Percentiles rank a stretch among this genome's conserved stretches.
Conservation (phyloP, 1,140 invertebrate genomes). For the Artemia franciscana region DNA sequence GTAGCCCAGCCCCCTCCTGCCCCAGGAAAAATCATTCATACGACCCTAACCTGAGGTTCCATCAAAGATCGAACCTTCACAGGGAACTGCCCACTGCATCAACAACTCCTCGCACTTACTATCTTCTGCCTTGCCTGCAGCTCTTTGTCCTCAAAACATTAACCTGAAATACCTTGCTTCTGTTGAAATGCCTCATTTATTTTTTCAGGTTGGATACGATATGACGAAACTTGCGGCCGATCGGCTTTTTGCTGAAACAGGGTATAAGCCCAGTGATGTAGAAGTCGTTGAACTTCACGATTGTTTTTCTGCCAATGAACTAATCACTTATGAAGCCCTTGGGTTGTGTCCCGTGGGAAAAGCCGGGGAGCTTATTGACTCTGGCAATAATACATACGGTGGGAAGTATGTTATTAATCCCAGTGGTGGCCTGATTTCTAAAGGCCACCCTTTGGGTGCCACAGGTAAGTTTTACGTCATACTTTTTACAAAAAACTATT, state of each 20-base stretch:
- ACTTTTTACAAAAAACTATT: too few relatives aligned
- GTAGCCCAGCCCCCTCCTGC: too few relatives aligned
- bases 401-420: slow-evolving; percentile 93
- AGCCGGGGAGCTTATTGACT: slow-evolving; percentile 75
- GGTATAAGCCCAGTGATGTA: slow-evolving; percentile 48
- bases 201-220: slow-evolving; percentile 69
- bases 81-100: too few relatives aligned
- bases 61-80: too few relatives aligned
- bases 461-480: slow-evolving; percentile 38
- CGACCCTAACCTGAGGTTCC: too few relatives aligned
- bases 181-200: too few relatives aligned
- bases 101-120: too few relatives aligned
- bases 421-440: slow-evolving; percentile 90
- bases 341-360: slow-evolving; percentile 74
- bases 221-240: slow-evolving; percentile 73
- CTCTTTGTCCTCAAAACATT: too few relatives aligned
- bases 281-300: slow-evolving; percentile 98
- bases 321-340: slow-evolving; percentile 91
- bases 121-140: too few relatives aligned
- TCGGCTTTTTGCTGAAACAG: slow-evolving; percentile 51
- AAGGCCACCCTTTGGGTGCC: slow-evolving; percentile 92
- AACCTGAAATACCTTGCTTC: too few relatives aligned
- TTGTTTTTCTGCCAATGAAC: slow-evolving; percentile 92
- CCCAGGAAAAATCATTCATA: too few relatives aligned
- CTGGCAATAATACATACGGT: slow-evolving; percentile 89